Conservation (phyloP, 2,113 vertebrate species). For the Pyrgilauda ruficollis region DNA sequence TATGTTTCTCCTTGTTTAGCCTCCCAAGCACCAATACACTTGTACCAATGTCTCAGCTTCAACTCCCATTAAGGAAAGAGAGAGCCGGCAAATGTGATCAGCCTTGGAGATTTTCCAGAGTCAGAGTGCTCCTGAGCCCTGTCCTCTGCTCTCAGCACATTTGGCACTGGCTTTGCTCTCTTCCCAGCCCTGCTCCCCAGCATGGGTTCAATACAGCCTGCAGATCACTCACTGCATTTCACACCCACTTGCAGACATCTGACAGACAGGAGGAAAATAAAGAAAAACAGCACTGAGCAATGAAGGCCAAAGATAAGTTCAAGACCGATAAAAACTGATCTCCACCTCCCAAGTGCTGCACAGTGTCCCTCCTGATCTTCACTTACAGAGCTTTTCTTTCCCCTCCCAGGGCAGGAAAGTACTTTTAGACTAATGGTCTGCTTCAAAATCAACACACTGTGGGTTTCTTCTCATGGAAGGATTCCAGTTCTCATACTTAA, state of each 20-base stretch:
- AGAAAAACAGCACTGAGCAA: neutral
- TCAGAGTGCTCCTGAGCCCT: neutral
- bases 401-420: neutral
- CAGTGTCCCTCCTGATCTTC: neutral
- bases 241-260: neutral
- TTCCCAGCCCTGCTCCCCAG: neutral
- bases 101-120: slow-evolving; percentile 48
- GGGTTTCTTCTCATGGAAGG: neutral
- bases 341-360: neutral
- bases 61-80: slow-evolving; percentile 46
- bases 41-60: slow-evolving; percentile 27
- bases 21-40: slow-evolving; percentile 23
- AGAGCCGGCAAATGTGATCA: slow-evolving; percentile 28
- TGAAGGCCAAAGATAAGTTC: neutral
- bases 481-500: neutral
- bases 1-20: slow-evolving; percentile 43
- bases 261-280: neutral
- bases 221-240: neutral
- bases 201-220: rapidly evolving
- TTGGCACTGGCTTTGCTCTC: neutral
- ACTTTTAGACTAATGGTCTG: neutral
- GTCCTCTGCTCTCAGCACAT: neutral
- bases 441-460: neutral
- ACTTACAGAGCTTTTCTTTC: neutral
- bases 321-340: neutral